Evolutionary conservation across 2,797 vertebrate genomes (phyloP), one percentile per base, ranked within the genome.

Genomic region (Chanos chanos): DNA sequence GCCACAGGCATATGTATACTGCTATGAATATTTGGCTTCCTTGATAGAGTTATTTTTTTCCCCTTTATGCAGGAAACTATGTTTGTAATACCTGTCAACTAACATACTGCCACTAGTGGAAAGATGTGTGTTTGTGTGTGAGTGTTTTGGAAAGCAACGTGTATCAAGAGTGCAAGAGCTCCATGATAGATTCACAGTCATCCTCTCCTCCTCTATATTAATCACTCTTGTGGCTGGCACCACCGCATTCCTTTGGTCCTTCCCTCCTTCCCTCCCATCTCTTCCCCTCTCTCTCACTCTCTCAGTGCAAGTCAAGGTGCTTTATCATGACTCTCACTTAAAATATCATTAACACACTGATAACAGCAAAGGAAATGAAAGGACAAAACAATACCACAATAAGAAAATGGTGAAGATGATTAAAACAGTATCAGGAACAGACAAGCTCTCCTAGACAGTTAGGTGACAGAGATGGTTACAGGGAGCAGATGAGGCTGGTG

Each of bases 191-290:
- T 56, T 43, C 9, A 13, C 12, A 27, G 37, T 64, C 64, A 55
- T 51, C 21, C 61, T 19, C 27, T 28, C 13, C 39, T 25, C 49
- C 53, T 40, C 51, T 62, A 25, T 49, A 63, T 63, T 64, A 53
- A 58, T 61, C 36, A 43, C 43, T 31, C 49, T 59, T 43, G 65
- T 52, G 70, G 50, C 61, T 68, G 72, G 64, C 61, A 74, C 50
- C 45, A 53, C 33, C 55, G 53, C 9, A 33, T 28, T 48, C 33
- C 27, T 41, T 44, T 10, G 13, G 2, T 36, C 57, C 47, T 49
- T 43, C 47, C 43, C 43, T 36, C 13, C 27, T 15, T 4, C 18
- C 18, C 16, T 33, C 7, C 33, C 21, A 53, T 53, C 24, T 27
- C 33, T 18, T 21, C 25, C 8, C 8, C 47, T 44, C 47, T 51